These are phyloP conservation scores for Lepidothrix coronata DNA, from an alignment of 2,113 vertebrate genomes.

Conservation along the genomic window DNA sequence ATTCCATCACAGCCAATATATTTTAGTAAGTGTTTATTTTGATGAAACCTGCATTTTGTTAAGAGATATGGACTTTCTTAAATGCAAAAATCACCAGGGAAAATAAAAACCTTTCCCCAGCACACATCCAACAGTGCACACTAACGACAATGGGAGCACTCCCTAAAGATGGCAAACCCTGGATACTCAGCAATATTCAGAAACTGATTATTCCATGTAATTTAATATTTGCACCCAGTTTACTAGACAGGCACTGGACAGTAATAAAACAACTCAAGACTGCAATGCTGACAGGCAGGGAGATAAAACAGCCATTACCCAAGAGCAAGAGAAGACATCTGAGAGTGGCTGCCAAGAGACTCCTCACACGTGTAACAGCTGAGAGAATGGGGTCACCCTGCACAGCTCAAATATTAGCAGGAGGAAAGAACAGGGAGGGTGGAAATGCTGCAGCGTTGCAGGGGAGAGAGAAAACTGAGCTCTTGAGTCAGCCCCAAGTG, in stretches of 20 bases:
- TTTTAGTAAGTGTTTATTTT: background rate
- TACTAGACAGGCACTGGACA: background rate
- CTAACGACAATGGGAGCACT: background rate
- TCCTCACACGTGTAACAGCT: background rate
- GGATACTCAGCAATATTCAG: background rate
- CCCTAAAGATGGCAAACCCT: background rate
- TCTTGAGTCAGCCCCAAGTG: constrained; percentile 1
- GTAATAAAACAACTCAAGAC: background rate
- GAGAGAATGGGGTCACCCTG: constrained; percentile 2
- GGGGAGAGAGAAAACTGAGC: background rate
- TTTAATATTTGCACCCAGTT: background rate
- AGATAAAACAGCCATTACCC: background rate
- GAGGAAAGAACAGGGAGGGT: background rate
- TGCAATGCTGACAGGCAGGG: background rate
- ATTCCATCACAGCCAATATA: background rate
- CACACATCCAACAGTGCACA: background rate
- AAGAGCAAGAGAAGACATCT: background rate
- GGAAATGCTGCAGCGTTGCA: background rate
- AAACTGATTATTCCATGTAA: background rate
- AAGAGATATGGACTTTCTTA: background rate
- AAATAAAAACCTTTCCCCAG: background rate
- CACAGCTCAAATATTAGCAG: background rate
- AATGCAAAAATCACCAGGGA: background rate
- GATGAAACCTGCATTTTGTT: background rate
- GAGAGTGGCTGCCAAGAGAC: background rate